Percentiles rank a stretch among this genome's conserved stretches.
phyloP scores from a whole-genome alignment of 2,113 vertebrate genomes.

The Daphoenositta chrysoptera region DNA sequence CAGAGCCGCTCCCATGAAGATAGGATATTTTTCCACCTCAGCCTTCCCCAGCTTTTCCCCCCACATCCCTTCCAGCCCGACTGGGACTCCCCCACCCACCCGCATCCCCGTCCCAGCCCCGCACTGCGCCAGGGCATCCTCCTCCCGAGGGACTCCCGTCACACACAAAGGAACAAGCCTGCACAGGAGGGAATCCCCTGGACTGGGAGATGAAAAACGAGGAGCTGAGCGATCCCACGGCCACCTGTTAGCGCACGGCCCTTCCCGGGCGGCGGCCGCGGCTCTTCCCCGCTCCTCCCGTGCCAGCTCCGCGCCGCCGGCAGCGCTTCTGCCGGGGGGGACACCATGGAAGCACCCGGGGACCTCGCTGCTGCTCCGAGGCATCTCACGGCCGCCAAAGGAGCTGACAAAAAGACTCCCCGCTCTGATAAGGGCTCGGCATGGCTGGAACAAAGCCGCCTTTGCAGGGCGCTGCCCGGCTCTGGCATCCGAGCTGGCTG shows the following conservation, averaged over 20 bases:
- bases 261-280: not conserved
- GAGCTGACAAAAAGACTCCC: conserved; percentile 17
- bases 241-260: not conserved
- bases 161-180: not conserved
- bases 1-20: not conserved
- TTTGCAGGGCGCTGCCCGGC: conserved; percentile 41
- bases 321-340: not conserved
- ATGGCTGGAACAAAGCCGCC: conserved; percentile 64
- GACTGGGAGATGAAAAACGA: not conserved
- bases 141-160: not conserved
- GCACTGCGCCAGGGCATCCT: not conserved
- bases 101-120: not conserved
- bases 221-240: not conserved
- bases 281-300: not conserved
- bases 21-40: not conserved
- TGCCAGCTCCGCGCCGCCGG: not conserved
- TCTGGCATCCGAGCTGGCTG: conserved; percentile 63
- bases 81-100: not conserved
- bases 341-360: not conserved
- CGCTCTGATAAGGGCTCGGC: conserved; percentile 20
- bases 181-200: not conserved
- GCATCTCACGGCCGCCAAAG: not conserved
- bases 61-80: not conserved
- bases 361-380: not conserved
- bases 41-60: not conserved